Percentiles rank a stretch among this genome's conserved stretches.
phyloP scores from a whole-genome alignment of 2,888 invertebrate species.

The Drosophila diplacantha region DNA sequence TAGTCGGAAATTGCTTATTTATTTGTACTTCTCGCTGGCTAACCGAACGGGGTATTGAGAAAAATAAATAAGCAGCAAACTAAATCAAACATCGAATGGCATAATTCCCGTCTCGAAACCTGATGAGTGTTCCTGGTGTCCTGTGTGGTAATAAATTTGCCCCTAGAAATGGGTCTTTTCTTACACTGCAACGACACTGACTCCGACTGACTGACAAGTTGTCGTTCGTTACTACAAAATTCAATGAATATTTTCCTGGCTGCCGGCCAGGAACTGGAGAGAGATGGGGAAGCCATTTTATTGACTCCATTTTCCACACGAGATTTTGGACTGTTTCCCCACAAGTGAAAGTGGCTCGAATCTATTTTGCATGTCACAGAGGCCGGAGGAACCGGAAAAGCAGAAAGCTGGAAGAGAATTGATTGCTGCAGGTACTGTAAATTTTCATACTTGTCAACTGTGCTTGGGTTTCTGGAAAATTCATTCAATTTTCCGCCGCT shows the following conservation, averaged over 20 bases:
- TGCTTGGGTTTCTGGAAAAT: conserved; percentile 25
- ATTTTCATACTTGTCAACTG: conserved; percentile 51
- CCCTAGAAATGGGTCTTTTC: conserved; percentile 21
- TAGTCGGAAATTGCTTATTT: conserved; percentile 61
- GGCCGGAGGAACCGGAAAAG: neutral
- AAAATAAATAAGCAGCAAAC: conserved; percentile 2
- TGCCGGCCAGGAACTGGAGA: conserved; percentile 12
- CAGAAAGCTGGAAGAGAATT: conserved; percentile 5
- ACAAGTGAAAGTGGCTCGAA: conserved; percentile 46
- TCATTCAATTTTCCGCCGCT: conserved; percentile 27
- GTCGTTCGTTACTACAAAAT: conserved; percentile 67
- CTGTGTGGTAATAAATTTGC: conserved; percentile 28
- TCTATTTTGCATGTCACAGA: conserved; percentile 33
- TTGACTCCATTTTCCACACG: conserved; percentile 58
- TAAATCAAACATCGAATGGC: conserved; percentile 41
- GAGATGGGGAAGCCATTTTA: conserved; percentile 39
- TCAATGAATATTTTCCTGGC: conserved; percentile 68
- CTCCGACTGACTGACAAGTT: conserved; percentile 51
- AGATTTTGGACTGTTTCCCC: conserved; percentile 33
- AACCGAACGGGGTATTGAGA: conserved; percentile 13
- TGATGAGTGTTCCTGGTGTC: conserved; percentile 18
- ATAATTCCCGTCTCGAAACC: conserved; percentile 28
- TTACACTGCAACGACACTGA: conserved; percentile 17
- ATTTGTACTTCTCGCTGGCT: conserved; percentile 47
- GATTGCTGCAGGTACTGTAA: conserved; percentile 42